Evolutionary conservation across 2,113 vertebrate species (phyloP).

Genomic region (Spermophilus dauricus): DNA sequence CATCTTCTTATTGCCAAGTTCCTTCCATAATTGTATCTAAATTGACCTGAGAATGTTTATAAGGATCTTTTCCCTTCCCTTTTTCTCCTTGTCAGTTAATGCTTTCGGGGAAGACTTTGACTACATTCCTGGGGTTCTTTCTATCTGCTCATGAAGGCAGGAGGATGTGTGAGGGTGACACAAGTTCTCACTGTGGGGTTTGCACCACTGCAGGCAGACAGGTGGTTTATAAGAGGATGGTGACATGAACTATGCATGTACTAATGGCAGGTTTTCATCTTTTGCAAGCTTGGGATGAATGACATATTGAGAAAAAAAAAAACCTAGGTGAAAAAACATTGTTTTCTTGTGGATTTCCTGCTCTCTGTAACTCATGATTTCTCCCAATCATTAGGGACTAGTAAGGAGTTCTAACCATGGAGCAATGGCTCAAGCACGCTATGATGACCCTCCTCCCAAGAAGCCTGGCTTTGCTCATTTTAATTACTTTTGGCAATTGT

Average conservation of each 20-base stretch:
- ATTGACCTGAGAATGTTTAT: constrained; percentile 66
- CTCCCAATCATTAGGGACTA: constrained; percentile 74
- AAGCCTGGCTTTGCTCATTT: constrained; percentile 82
- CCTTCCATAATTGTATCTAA: constrained; percentile 26
- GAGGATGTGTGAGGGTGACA: background rate
- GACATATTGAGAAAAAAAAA: constrained; percentile 20
- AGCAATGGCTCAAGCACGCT: constrained; percentile 68
- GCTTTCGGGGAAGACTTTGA: constrained; percentile 44
- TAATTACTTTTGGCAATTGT: constrained; percentile 84
- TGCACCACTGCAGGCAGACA: constrained; percentile 37
- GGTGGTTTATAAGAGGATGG: constrained; percentile 51
- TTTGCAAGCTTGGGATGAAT: constrained; percentile 15
- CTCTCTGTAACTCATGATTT: constrained; percentile 74
- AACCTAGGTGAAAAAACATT: constrained; percentile 73
- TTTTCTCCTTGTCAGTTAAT: constrained; percentile 53
- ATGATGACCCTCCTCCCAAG: constrained; percentile 72
- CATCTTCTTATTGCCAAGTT: constrained; percentile 26
- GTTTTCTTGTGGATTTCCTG: constrained; percentile 79
- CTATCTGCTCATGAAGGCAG: constrained; percentile 67
- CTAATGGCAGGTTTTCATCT: background rate
- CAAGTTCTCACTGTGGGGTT: background rate
- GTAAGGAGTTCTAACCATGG: constrained; percentile 70
- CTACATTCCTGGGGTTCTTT: constrained; percentile 61
- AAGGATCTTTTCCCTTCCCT: constrained; percentile 27
- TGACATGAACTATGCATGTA: background rate